Conservation (phyloP, 2,113 vertebrate genomes). For the Leucoraja erinaceus region DNA sequence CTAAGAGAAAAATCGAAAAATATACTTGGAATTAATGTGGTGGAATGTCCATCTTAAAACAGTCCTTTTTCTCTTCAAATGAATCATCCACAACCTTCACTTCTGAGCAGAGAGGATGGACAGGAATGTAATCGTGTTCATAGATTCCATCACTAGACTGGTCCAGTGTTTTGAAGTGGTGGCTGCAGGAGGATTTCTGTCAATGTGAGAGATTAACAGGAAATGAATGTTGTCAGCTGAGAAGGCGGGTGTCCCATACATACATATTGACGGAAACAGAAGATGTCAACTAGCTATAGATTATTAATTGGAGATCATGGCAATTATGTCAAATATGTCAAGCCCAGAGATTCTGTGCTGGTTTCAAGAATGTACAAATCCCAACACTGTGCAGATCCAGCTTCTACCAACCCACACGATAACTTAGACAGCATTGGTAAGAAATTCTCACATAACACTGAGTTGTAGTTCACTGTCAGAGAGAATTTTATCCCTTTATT, state of each 20-base stretch:
- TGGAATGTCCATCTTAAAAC: not conserved
- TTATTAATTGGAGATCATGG: not conserved
- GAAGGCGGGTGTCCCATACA: not conserved
- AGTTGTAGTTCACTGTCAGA: no score
- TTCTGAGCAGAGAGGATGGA: not conserved
- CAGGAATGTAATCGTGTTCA: not conserved
- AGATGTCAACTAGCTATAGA: not conserved
- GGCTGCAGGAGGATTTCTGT: not conserved
- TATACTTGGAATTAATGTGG: not conserved
- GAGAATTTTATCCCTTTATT: no score
- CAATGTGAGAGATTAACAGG: constrained; percentile 8
- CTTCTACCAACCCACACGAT: not conserved
- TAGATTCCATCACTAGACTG: not conserved
- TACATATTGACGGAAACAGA: not conserved
- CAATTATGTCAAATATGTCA: not conserved
- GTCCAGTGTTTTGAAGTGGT: not conserved
- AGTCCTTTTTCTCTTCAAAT: not conserved
- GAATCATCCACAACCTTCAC: not conserved
- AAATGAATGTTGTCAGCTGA: not conserved
- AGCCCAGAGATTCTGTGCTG: not conserved
- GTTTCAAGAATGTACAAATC: not conserved
- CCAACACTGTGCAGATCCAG: not conserved
- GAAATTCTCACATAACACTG: no score
- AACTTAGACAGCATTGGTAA: no score
- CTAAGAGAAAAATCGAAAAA: not conserved